Evolutionary conservation across 2,888 invertebrate species (phyloP).

Genomic region (Blera fallax): DNA sequence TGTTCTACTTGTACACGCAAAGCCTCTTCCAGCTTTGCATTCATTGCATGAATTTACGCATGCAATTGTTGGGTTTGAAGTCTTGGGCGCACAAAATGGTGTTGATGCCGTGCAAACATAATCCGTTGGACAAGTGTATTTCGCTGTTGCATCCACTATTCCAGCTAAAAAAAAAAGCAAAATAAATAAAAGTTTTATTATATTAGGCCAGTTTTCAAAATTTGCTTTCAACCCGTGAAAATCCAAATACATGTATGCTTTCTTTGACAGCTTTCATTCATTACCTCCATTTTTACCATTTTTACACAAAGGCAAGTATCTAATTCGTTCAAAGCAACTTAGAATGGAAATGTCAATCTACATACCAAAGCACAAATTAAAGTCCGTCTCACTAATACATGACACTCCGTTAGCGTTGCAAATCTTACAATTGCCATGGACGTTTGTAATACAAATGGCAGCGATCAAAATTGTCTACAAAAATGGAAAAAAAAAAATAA

Average conservation of each 20-base stretch:
- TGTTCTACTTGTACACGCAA: slow-evolving; percentile 75
- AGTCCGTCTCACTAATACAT: slow-evolving; percentile 74
- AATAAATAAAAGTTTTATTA: no score
- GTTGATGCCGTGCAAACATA: slow-evolving; percentile 74
- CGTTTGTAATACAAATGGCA: not conserved
- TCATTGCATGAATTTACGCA: not conserved
- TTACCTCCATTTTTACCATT: not conserved
- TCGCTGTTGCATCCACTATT: slow-evolving; percentile 1
- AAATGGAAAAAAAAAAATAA: not conserved
- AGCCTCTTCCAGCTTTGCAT: slow-evolving; percentile 11
- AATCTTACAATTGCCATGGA: slow-evolving; percentile 74
- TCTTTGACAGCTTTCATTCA: not conserved
- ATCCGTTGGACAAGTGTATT: slow-evolving; percentile 68
- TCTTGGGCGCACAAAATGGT: slow-evolving; percentile 66
- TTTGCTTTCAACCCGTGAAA: not conserved
- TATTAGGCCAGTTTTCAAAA: no score
- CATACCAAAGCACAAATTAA: slow-evolving; percentile 75
- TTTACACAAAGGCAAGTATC: no score
- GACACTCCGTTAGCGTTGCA: slow-evolving; percentile 74
- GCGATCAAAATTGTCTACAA: slow-evolving; percentile 30
- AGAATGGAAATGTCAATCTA: not conserved
- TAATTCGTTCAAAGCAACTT: no score
- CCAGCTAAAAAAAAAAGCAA: not conserved
- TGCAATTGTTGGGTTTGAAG: not conserved
- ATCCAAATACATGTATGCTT: no score